These are phyloP conservation scores for Ammodytes marinus DNA, from an alignment of 2,113 vertebrate genomes.

Conservation along the genomic window DNA sequence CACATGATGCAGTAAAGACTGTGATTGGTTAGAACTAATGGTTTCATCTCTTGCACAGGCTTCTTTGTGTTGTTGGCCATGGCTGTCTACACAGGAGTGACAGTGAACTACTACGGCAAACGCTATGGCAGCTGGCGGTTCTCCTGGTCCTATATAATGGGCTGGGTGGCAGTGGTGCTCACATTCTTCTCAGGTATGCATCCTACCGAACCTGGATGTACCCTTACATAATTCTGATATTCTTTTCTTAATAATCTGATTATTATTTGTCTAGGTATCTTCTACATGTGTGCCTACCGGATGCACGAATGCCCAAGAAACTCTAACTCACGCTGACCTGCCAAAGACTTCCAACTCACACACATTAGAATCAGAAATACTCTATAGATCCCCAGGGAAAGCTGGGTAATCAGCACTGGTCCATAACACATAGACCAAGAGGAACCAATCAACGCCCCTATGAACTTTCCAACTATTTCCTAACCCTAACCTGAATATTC, in stretches of 20 bases:
- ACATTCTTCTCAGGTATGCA: constrained; percentile 86
- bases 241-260: fast-evolving
- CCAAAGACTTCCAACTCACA: constrained; percentile 7
- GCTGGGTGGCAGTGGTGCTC: constrained; percentile 87
- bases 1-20: fast-evolving
- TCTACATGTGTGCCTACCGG: constrained; percentile 88
- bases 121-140: constrained; percentile 87
- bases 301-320: constrained; percentile 86
- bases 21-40: background rate
- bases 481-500: constrained; percentile 50
- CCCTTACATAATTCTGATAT: background rate
- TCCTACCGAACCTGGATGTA: fast-evolving
- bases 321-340: constrained; percentile 80
- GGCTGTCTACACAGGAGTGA: constrained; percentile 87
- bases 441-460: constrained; percentile 59
- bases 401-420: constrained; percentile 38
- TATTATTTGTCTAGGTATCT: constrained; percentile 79
- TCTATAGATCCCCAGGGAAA: too few relatives aligned
- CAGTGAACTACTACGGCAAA: constrained; percentile 87
- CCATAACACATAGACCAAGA: constrained; percentile 73
- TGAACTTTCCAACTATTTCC: constrained; percentile 68
- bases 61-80: constrained; percentile 88
- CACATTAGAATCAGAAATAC: background rate
- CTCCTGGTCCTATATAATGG: constrained; percentile 88
- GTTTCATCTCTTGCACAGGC: constrained; percentile 59